A percentile compares a stretch with the other conserved stretches of the same genome.
phyloP scores from a whole-genome alignment of 2,113 vertebrate genomes.

The Sardina pilchardus region DNA sequence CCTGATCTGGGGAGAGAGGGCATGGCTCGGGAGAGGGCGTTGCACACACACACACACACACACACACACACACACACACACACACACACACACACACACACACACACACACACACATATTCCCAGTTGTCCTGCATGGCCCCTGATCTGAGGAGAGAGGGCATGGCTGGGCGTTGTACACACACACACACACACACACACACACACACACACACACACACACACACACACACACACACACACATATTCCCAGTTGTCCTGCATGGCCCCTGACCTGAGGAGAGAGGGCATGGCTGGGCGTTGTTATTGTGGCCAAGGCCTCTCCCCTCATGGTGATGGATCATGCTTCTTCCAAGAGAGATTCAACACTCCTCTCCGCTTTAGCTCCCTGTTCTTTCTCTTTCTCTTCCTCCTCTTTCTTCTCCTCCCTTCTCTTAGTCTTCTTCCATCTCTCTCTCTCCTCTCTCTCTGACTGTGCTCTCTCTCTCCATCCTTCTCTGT shows the following conservation, averaged over 20 bases:
- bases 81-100: background rate
- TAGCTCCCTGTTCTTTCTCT: background rate
- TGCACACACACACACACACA: background rate
- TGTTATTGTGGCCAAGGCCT: slow-evolving; percentile 32
- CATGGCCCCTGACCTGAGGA: slow-evolving; percentile 54
- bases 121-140: slow-evolving; percentile 36
- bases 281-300: slow-evolving; percentile 35
- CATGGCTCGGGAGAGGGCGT: no score
- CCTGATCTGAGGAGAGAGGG: slow-evolving; percentile 51
- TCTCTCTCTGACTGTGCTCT: background rate
- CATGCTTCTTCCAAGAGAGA: slow-evolving; percentile 54
- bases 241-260: background rate
- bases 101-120: background rate
- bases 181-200: background rate
- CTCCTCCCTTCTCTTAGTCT: background rate
- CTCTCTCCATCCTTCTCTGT: background rate
- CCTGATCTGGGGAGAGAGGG: slow-evolving; percentile 51
- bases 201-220: background rate
- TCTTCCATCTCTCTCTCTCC: background rate
- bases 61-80: slow-evolving; percentile 2
- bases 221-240: slow-evolving; percentile 8
- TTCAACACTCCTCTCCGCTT: background rate
- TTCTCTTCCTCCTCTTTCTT: background rate
- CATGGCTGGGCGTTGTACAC: background rate
- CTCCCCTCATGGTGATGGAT: slow-evolving; percentile 49